Conservation (phyloP, 2,113 vertebrate genomes). For the Panthera uncia region DNA sequence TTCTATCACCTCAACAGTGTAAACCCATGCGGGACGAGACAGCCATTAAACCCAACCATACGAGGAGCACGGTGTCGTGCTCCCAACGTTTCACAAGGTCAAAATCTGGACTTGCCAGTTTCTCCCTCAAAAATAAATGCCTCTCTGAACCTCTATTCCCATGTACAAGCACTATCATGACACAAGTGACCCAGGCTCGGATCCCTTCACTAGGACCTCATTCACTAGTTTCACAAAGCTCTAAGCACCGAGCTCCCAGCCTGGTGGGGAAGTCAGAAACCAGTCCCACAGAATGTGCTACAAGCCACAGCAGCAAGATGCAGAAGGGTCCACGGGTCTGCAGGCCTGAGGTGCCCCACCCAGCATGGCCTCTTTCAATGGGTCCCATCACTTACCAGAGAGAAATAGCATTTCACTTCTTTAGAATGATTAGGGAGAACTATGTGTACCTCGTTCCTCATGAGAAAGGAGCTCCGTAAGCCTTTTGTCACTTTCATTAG, state of each 20-base stretch:
- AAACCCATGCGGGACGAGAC: not conserved
- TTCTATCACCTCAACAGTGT: not conserved
- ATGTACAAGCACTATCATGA: not conserved
- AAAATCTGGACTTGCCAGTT: not conserved
- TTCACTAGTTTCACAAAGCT: not conserved
- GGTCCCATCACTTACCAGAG: not conserved
- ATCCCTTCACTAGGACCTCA: not conserved
- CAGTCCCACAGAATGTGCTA: fast-evolving
- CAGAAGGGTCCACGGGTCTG: fast-evolving
- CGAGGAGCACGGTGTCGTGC: fast-evolving
- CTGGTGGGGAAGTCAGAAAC: not conserved
- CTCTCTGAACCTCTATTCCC: not conserved
- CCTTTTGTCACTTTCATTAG: not conserved
- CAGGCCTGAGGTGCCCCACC: fast-evolving
- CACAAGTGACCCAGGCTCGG: not conserved
- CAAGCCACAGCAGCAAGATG: not conserved
- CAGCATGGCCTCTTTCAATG: fast-evolving
- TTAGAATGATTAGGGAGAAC: not conserved
- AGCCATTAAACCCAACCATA: not conserved
- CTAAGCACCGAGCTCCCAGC: not conserved
- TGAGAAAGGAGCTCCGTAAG: not conserved
- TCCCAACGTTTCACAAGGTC: not conserved
- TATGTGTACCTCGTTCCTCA: fast-evolving
- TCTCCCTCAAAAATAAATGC: not conserved
- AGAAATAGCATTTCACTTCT: not conserved